Base-by-base conservation (phyloP, 2,888 invertebrate genomes). In the Protophormia terraenovae region DNA sequence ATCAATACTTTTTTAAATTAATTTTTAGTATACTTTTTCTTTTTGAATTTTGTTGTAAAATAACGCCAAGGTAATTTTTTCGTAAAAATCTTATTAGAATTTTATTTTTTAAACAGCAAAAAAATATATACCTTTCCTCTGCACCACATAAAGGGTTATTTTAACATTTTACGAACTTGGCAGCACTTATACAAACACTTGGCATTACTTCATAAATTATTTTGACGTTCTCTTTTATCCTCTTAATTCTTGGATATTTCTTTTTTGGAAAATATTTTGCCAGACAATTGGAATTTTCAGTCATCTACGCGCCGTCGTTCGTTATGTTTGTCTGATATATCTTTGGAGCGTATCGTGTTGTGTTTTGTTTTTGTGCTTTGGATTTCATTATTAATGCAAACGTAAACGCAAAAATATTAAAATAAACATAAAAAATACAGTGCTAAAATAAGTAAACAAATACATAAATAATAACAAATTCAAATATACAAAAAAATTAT, bases 261-360 rank as follows among this genome's bases (percentile, higher is more conserved):
- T 60, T 58, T n/a, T n/a, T 69, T 77, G 58, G 62, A 41, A 80
- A 69, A 41, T 24, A 32, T 38, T 83, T 82, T 80, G 80, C 60
- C 67, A 77, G 79, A 78, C 86, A 83, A 79, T 87, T 84, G 87
- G 81, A 86, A 87, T 85, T 84, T 84, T 83, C 87, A 89, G 89
- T 89, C 87, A 86, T 87, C 87, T 89, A 88, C 88, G 87, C 87
- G 88, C 86, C 84, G 87, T 88, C 87, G 88, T 88, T 88, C 86
- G 87, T 86, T 81, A 81, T 84, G 88, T 86, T 87, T 86, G 78
- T 76, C 10, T 66, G 58, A 27, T 7, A 32, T 0, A n/a, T 14
- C 12, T 7, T 16, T 19, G 19, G 12, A 58, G 10, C 47, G 14
- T 16, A 10, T 27, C 22, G 27, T 27, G 66, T 32, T 27, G 19